Percentiles rank a stretch among this genome's conserved stretches.
Conservation (phyloP, 2,113 vertebrate species). For the Paramisgurnus dabryanus region DNA sequence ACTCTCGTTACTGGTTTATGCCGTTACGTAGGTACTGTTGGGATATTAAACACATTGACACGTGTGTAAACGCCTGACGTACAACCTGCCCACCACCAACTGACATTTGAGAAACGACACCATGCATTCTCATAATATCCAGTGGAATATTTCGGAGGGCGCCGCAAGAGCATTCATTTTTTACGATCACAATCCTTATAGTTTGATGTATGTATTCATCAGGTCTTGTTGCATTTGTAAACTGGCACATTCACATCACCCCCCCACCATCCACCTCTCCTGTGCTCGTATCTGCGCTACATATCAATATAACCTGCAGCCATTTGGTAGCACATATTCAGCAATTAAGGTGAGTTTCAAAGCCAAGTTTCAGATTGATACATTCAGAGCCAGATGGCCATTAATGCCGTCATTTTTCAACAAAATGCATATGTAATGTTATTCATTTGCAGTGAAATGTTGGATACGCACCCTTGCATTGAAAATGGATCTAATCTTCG, state of each 20-base stretch:
- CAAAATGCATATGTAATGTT: slow-evolving; percentile 52
- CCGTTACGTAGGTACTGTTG: slow-evolving; percentile 32
- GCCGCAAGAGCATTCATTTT: slow-evolving; percentile 39
- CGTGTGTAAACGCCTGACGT: slow-evolving; percentile 12
- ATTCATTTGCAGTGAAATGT: slow-evolving; percentile 48
- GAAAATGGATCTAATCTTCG: slow-evolving; percentile 28
- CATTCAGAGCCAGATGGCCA: slow-evolving; percentile 55
- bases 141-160: slow-evolving; percentile 37
- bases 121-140: slow-evolving; percentile 37
- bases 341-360: slow-evolving; percentile 70
- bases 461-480: slow-evolving; percentile 35
- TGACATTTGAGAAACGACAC: slow-evolving; percentile 29
- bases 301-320: slow-evolving; percentile 46
- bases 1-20: slow-evolving; percentile 73
- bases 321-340: slow-evolving; percentile 60
- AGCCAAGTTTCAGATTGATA: slow-evolving; percentile 63
- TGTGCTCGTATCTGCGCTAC: slow-evolving; percentile 18
- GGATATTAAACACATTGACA: slow-evolving; percentile 31
- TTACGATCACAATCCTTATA: slow-evolving; percentile 23
- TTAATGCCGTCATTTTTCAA: slow-evolving; percentile 53
- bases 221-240: slow-evolving; percentile 46
- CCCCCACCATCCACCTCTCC: slow-evolving; percentile 13
- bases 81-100: neutral
- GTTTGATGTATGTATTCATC: slow-evolving; percentile 45
- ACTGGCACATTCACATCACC: slow-evolving; percentile 45